Evolutionary conservation across 2,797 vertebrate species (phyloP).

Genomic region (Ciconia nigra): DNA sequence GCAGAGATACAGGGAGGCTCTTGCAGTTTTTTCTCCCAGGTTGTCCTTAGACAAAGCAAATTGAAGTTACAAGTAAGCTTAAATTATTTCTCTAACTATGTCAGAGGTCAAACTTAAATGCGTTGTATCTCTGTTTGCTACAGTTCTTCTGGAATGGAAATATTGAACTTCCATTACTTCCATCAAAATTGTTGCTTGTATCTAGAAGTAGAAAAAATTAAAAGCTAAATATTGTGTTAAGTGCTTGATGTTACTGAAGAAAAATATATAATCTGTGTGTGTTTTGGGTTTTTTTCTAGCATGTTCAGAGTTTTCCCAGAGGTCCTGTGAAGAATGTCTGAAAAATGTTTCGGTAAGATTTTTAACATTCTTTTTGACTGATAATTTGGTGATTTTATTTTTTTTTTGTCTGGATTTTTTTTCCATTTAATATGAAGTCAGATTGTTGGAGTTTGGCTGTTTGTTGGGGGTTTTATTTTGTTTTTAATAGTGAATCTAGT

Average conservation of each 20-base stretch:
- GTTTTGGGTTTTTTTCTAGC: slow-evolving; percentile 57
- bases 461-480: background rate
- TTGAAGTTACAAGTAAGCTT: background rate
- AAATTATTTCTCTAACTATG: background rate
- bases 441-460: background rate
- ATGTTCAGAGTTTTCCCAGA: slow-evolving; percentile 67
- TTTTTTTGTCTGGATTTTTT: too few species aligned
- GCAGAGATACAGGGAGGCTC: background rate
- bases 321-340: slow-evolving; percentile 78
- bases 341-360: slow-evolving; percentile 77
- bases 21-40: background rate
- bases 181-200: background rate
- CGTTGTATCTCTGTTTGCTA: background rate
- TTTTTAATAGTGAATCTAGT: background rate
- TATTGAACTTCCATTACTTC: background rate
- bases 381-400: background rate
- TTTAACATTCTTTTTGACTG: background rate
- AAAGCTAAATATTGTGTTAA: background rate
- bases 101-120: background rate
- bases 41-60: background rate
- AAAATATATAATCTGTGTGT: background rate
- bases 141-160: background rate
- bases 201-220: background rate
- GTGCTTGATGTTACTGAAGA: background rate
- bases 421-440: background rate